Percentiles rank a stretch among this genome's conserved stretches.
Evolutionary conservation across 2,888 invertebrate species (phyloP).

Genomic region (Ptychoptera contaminata): DNA sequence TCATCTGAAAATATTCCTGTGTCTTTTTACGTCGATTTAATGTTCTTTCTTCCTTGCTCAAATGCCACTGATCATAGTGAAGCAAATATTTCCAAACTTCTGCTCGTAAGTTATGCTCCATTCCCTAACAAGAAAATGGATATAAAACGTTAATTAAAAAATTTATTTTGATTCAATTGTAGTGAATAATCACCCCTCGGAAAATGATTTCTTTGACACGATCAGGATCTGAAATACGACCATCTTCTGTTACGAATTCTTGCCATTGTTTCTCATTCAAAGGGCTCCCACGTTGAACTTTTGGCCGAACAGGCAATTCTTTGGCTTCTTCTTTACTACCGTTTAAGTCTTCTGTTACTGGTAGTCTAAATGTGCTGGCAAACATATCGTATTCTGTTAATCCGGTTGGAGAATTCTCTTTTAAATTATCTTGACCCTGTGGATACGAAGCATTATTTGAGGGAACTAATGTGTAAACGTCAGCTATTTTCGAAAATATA

Average conservation of each 20-base stretch:
- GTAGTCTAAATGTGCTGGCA: no score
- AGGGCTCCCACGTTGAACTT: constrained; percentile 32
- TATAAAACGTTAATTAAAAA: not conserved
- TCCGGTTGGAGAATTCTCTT: no score
- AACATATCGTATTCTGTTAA: no score
- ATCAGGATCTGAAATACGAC: constrained; percentile 61
- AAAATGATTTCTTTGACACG: constrained; percentile 76
- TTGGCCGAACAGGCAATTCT: constrained; percentile 6
- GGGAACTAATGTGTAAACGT: not conserved
- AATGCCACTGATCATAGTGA: constrained; percentile 74
- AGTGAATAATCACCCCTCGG: constrained; percentile 47
- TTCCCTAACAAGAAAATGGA: constrained; percentile 36
- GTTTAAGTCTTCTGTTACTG: not conserved
- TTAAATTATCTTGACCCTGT: no score
- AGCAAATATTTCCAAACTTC: constrained; percentile 93
- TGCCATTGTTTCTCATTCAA: constrained; percentile 69
- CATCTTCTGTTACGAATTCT: constrained; percentile 61
- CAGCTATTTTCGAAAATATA: constrained; percentile 14
- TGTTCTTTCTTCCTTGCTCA: constrained; percentile 53
- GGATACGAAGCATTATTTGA: no score
- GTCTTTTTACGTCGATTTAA: constrained; percentile 53
- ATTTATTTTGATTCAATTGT: constrained; percentile 26
- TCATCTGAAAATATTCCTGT: constrained; percentile 88
- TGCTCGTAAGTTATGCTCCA: constrained; percentile 54
- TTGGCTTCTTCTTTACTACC: constrained; percentile 33